phyloP scores from a whole-genome alignment of 2,113 vertebrate species.

The Gymnobelideus leadbeateri region DNA sequence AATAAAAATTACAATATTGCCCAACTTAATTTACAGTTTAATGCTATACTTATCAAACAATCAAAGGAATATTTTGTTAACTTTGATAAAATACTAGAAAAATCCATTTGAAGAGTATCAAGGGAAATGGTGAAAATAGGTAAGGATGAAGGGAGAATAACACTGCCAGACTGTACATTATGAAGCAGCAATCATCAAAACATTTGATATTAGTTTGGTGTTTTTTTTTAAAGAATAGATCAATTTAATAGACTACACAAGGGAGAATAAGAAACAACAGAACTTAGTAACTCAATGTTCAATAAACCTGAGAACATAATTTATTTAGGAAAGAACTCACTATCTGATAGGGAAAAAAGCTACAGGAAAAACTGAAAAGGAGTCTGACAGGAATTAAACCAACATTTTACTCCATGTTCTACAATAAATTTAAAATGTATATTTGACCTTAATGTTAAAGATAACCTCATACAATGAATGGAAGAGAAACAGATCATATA shows the following conservation, averaged over 20 bases:
- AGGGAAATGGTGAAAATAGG: background rate
- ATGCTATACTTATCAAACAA: background rate
- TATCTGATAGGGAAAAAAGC: background rate
- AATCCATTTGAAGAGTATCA: background rate
- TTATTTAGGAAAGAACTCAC: background rate
- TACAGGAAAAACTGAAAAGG: background rate
- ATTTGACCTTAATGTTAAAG: background rate
- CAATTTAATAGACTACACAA: background rate
- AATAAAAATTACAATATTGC: background rate
- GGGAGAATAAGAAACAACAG: background rate
- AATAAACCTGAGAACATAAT: background rate
- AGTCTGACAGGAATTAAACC: background rate
- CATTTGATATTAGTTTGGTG: background rate
- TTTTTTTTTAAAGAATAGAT: background rate
- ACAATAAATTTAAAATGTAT: background rate
- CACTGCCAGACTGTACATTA: background rate
- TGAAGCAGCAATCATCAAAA: background rate
- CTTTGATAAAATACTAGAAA: background rate
- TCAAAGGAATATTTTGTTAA: background rate
- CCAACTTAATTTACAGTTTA: background rate
- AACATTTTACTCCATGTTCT: background rate
- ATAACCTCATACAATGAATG: background rate
- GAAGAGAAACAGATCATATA: background rate
- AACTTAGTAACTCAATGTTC: background rate
- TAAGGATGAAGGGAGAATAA: background rate